Evolutionary conservation across 64 coral and sea anemone genomes (phyloP), one percentile per base, ranked within the genome.

Genomic region (Astreopora myriophthalma): DNA sequence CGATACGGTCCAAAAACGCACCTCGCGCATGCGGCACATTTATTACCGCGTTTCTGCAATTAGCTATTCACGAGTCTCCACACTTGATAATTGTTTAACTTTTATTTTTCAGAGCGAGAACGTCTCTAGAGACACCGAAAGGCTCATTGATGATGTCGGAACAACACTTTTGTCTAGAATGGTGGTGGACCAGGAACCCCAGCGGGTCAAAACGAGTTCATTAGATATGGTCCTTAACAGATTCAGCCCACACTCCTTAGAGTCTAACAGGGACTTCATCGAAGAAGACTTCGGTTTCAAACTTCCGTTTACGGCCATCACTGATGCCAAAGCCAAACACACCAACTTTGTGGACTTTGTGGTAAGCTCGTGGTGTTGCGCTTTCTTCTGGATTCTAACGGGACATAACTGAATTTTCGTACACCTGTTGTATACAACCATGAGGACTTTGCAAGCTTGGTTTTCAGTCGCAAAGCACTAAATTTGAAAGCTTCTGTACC

Each of bases 331-430:
- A 52, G 46, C 36, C 3, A 37, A 49, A 82, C 0, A 37, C 6
- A 35, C 55, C 27, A n/a, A 94, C 20, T 96, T 74, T 49, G 23
- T 96, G 13, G 95, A 96, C 64, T 87, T 73, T 36, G 79, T 94
- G 95, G 95, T 96, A 35, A 14, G 89, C 25, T 55, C 2, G 4
- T 26, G n/a, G 23, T 64, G 14, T 57, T 16, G 51, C 6, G 14
- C 6, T 44, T 10, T 44, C 40, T 44, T 44, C 11, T 10, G 6
- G 40, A 10, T 8, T 44, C 11, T 44, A 44, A 44, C 6, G 11
- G 11, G 11, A 44, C 6, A 44, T 10, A 3, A 12, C 16, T 55
- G 10, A 55, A 55, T 55, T 55, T 1, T 55, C 3, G 16, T 14
- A 17, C 13, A 55, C 17, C 49, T 3, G 49, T 55, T 44, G 40